Evolutionary conservation across 2,797 vertebrate genomes (phyloP), one percentile per base, ranked within the genome.

Genomic region (Phoxinus dragarum): DNA sequence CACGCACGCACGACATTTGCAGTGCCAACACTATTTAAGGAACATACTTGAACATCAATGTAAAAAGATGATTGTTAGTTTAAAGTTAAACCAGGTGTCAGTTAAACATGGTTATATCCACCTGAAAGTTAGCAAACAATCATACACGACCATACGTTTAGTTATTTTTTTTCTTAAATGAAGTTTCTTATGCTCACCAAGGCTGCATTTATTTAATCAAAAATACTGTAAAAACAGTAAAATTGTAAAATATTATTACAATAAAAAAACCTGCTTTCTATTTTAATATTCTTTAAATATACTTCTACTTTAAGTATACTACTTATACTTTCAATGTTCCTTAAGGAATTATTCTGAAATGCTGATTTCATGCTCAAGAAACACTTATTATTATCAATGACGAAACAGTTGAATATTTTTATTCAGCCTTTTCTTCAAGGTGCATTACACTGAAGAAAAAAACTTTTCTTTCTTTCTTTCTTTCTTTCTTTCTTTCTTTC

Each of bases 1-100:
- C 47, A 49, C 47, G 17, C 47, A 49, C 47, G 84, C 91, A 91
- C 80, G 88, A 91, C 89, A 92, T 91, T 90, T 91, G 54, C 56
- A 75, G 74, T 47, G 49, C 52, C 71, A 82, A 82, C 59, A 86
- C 11, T 59, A 87, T 69, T 84, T 73, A 44, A 83, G 75, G 74
- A 76, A 56, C 34, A n/a, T 56, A 42, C 14, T 17, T 0, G 1
- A 38, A 42, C 12, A 27, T n/a, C 7, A 42, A 59, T 27, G 12
- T n/a, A 17, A 61, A 78, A 77, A 49, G 36, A 61, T 84, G 38
- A 79, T 34, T 42, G 34, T 27, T n/a, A 19, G n/a, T 67, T 42
- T 19, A 44, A 61, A 38, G 52, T 81, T 66, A 64, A 64, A 7
- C 27, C 12, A 34, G n/a, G 11, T 64, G 27, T 64, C 59, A 64